phyloP scores from a whole-genome alignment of 2,888 invertebrate species.

The Caenorhabditis sp. region DNA sequence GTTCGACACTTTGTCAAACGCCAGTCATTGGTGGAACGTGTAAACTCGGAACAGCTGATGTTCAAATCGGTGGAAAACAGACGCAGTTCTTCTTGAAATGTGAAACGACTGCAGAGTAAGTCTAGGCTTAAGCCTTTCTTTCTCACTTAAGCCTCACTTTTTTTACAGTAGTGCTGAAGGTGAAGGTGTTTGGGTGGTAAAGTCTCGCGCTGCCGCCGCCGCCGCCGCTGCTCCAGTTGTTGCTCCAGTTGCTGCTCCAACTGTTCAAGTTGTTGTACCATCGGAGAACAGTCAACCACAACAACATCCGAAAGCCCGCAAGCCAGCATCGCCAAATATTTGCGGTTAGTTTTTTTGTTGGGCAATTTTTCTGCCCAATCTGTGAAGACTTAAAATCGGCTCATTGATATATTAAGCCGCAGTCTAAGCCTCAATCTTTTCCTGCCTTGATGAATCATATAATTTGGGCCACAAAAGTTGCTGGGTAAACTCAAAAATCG shows the following conservation, averaged over 20 bases:
- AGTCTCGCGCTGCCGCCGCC: slow-evolving; percentile 59
- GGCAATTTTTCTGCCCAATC: background rate
- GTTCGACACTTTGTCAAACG: slow-evolving; percentile 43
- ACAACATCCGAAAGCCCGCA: slow-evolving; percentile 49
- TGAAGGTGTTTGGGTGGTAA: slow-evolving; percentile 70
- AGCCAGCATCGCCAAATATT: slow-evolving; percentile 54
- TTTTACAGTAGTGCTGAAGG: slow-evolving; percentile 60
- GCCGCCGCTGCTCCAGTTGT: slow-evolving; percentile 41
- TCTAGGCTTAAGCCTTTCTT: slow-evolving; percentile 34
- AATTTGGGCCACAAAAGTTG: no score
- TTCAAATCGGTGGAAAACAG: slow-evolving; percentile 70
- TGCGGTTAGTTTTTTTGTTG: slow-evolving; percentile 49
- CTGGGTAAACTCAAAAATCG: no score
- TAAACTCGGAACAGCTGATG: slow-evolving; percentile 66
- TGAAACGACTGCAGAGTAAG: slow-evolving; percentile 65
- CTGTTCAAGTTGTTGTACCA: slow-evolving; percentile 29
- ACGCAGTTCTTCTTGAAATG: slow-evolving; percentile 70
- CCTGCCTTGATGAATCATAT: no score
- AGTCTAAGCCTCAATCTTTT: no score
- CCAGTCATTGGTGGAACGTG: slow-evolving; percentile 70
- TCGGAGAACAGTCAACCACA: slow-evolving; percentile 53
- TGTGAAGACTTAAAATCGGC: no score
- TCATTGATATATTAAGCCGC: no score
- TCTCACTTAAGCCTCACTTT: background rate
- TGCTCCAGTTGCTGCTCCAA: slow-evolving; percentile 24